Base-by-base conservation (phyloP, 64 coral and sea anemone species). In the Montipora cactus region DNA sequence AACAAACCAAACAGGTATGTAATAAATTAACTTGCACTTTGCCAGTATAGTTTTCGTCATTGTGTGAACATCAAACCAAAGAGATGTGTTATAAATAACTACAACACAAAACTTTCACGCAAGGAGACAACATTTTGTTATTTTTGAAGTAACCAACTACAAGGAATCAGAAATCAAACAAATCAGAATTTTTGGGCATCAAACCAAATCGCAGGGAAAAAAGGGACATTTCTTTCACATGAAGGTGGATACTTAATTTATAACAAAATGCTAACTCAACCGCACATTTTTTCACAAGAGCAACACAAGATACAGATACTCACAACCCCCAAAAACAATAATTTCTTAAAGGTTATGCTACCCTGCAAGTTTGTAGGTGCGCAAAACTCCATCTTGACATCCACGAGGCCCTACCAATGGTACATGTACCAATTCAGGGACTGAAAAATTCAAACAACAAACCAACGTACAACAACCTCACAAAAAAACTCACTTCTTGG, bases 361-460 rank as follows among this genome's bases (percentile, higher is more conserved):
- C 82, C 82, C 82, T 85, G 82, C 82, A 71, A 86, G 64, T 86
- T 18, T 28, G 64, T 50, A 71, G 64, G 62, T 86, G 82, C 22
- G 82, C 82, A 71, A 86, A 72, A 86, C 61, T 86, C 82, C 82
- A 86, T 86, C 82, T 71, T 21, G 82, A 86, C 66, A 37, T 86
- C 82, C 37, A 9, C 46, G 82, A 86, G 82, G 82, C 82, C 82
- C 82, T 86, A 86, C 66, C 59, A 86, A 50, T 19, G 18, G 82
- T 86, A 71, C 68, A 71, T 71, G 2, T 22, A 45, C 45, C 82
- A 70, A 45, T 44, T 86, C 82, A 86, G 82, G 18, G 44, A 64
- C 82, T 86, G 82, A 62, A 86, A 86, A 67, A 86, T 86, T 86
- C 64, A 86, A 86, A 86, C 59, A 86, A 86, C 28, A 86, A 86